phyloP scores from a whole-genome alignment of 2,797 vertebrate genomes.

The Austrolebias charrua region DNA sequence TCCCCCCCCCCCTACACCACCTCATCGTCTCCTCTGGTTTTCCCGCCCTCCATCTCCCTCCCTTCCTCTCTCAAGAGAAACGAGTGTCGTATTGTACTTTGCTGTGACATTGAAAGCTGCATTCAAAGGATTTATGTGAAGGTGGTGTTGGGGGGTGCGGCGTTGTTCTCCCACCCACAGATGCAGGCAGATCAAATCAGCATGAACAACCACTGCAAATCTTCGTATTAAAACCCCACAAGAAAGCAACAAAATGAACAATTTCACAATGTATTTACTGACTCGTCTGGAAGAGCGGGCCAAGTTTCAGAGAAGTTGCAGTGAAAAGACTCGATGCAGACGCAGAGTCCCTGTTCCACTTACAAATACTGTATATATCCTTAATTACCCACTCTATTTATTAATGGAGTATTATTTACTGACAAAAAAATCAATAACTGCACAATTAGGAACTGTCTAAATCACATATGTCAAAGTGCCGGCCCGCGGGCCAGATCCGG shows the following conservation, averaged over 20 bases:
- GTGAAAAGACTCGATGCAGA: constrained; percentile 28
- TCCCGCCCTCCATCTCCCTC: constrained; percentile 43
- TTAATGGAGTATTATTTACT: too few relatives aligned
- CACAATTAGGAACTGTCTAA: too few relatives aligned
- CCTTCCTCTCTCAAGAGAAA: constrained; percentile 59
- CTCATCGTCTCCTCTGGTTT: constrained; percentile 31
- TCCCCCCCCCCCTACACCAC: constrained; percentile 35
- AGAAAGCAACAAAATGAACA: constrained; percentile 1
- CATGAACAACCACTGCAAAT: not conserved
- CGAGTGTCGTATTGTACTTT: constrained; percentile 60
- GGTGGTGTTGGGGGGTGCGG: constrained; percentile 45
- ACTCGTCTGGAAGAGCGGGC: constrained; percentile 42
- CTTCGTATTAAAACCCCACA: not conserved
- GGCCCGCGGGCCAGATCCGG: too few relatives aligned
- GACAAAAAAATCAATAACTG: too few relatives aligned
- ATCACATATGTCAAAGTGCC: too few relatives aligned
- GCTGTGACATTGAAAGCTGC: constrained; percentile 74
- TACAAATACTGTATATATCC: not conserved
- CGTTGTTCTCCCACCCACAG: constrained; percentile 32
- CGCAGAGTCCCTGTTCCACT: too few relatives aligned
- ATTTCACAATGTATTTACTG: constrained; percentile 17
- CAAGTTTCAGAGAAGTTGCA: constrained; percentile 53
- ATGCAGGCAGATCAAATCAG: constrained; percentile 23
- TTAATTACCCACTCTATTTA: too few relatives aligned
- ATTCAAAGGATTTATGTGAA: constrained; percentile 73